phyloP scores from a whole-genome alignment of 2,888 invertebrate genomes.

The Brachyptera putata region DNA sequence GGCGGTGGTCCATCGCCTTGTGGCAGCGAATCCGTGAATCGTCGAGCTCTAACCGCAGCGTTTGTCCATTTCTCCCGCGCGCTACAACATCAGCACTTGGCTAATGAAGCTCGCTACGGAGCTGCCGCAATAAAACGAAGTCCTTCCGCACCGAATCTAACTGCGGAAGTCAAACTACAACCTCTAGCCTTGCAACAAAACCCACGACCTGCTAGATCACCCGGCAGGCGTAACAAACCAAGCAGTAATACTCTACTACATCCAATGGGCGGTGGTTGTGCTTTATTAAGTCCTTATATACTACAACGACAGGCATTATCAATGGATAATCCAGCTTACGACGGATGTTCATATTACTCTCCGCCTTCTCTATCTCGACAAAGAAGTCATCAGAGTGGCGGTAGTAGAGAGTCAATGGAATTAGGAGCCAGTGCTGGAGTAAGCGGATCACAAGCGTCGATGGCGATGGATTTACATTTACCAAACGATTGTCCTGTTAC shows the following conservation, averaged over 20 bases:
- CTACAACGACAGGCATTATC: conserved; percentile 77
- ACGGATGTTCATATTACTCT: conserved; percentile 34
- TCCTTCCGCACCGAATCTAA: conserved; percentile 57
- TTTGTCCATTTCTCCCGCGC: conserved; percentile 48
- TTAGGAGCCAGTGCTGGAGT: conserved; percentile 37
- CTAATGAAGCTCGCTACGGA: conserved; percentile 25
- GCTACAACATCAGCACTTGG: conserved; percentile 37
- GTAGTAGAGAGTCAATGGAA: conserved; percentile 52
- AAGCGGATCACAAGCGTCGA: conserved; percentile 48
- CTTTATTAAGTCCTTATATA: conserved; percentile 56
- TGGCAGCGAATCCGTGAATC: conserved; percentile 31
- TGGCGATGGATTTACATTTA: conserved; percentile 71
- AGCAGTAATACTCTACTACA: conserved; percentile 24
- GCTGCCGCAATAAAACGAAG: conserved; percentile 45
- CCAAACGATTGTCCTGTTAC: conserved; percentile 58
- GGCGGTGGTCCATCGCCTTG: conserved; percentile 35
- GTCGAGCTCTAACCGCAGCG: conserved; percentile 47
- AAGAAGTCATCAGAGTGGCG: conserved; percentile 36
- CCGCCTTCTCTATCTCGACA: conserved; percentile 36
- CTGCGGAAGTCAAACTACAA: conserved; percentile 44
- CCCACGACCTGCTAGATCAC: background rate
- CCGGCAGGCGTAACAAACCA: conserved; percentile 3
- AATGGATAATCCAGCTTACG: conserved; percentile 60
- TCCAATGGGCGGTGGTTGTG: conserved; percentile 46
- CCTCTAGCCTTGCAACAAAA: background rate